Conservation (phyloP, 2,888 invertebrate genomes). For the Orthonychiurus folsomi region DNA sequence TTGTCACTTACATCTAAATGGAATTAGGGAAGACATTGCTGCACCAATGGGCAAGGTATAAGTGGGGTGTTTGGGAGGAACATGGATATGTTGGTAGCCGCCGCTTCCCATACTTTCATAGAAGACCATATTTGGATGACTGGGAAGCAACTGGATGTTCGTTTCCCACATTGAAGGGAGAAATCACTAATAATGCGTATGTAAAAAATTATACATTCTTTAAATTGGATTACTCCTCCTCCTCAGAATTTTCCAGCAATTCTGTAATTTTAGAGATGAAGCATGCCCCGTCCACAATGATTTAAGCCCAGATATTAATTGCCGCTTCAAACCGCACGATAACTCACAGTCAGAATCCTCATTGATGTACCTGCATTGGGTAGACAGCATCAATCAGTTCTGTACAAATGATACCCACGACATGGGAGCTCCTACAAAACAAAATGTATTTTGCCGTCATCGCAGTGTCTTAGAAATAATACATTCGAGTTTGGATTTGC, state of each 20-base stretch:
- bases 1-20: neutral
- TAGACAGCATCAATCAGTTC: slow-evolving; percentile 19
- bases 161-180: neutral
- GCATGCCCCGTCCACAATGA: too few species aligned
- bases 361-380: slow-evolving; percentile 25
- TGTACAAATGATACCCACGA: slow-evolving; percentile 26
- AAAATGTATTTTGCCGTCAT: slow-evolving; percentile 28
- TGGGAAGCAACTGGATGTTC: slow-evolving; percentile 15
- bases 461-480: slow-evolving; percentile 30
- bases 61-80: slow-evolving; percentile 16
- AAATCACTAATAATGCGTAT: neutral
- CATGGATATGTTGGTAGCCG: neutral
- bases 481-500: slow-evolving; percentile 1
- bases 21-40: slow-evolving; percentile 8
- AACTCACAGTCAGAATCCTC: slow-evolving; percentile 27
- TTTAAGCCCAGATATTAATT: too few species aligned
- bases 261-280: neutral
- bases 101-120: slow-evolving; percentile 5
- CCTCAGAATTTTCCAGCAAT: neutral
- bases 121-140: neutral
- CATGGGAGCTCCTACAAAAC: slow-evolving; percentile 21
- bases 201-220: too few species aligned
- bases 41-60: slow-evolving; percentile 5
- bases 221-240: too few species aligned
- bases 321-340: too few species aligned